A percentile compares a stretch with the other conserved stretches of the same genome.
Evolutionary conservation across 1,140 invertebrate species (phyloP).

Genomic region (Pseudachorutes palmiensis): DNA sequence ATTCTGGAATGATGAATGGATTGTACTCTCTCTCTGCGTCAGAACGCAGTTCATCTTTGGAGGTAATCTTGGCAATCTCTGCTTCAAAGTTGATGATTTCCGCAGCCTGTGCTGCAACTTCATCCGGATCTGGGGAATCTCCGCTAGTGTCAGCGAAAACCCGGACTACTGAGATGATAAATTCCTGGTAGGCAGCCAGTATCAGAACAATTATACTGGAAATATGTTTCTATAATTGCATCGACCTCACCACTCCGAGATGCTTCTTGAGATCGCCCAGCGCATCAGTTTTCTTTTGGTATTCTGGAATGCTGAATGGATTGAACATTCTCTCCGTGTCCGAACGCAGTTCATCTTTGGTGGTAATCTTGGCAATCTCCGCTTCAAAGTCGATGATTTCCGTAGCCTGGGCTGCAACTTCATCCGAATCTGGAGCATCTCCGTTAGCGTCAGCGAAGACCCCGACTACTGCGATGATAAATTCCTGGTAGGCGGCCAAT

Average conservation of each 20-base stretch:
- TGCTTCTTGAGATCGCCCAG: not conserved
- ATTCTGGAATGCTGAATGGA: constrained; percentile 47
- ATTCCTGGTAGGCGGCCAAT: constrained; percentile 67
- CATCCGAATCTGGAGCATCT: constrained; percentile 36
- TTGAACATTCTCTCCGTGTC: constrained; percentile 50
- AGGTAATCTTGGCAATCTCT: constrained; percentile 58
- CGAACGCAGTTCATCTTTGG: constrained; percentile 47
- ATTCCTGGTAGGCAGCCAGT: constrained; percentile 67
- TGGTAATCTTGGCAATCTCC: constrained; percentile 58
- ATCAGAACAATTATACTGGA: too few species aligned
- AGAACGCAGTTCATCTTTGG: constrained; percentile 47
- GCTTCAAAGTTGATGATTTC: constrained; percentile 77
- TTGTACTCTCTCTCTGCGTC: constrained; percentile 50
- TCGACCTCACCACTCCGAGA: constrained; percentile 1
- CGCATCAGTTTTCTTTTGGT: constrained; percentile 43
- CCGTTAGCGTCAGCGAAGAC: constrained; percentile 30
- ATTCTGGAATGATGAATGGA: constrained; percentile 47
- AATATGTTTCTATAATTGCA: too few species aligned
- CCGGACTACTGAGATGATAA: constrained; percentile 58
- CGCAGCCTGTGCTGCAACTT: constrained; percentile 62
- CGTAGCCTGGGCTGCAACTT: constrained; percentile 62
- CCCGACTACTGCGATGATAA: constrained; percentile 58
- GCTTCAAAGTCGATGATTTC: constrained; percentile 77
- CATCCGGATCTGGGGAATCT: constrained; percentile 36
- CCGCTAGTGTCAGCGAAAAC: constrained; percentile 29